phyloP scores from a whole-genome alignment of 2,888 invertebrate species.

The Netelia inedita region DNA sequence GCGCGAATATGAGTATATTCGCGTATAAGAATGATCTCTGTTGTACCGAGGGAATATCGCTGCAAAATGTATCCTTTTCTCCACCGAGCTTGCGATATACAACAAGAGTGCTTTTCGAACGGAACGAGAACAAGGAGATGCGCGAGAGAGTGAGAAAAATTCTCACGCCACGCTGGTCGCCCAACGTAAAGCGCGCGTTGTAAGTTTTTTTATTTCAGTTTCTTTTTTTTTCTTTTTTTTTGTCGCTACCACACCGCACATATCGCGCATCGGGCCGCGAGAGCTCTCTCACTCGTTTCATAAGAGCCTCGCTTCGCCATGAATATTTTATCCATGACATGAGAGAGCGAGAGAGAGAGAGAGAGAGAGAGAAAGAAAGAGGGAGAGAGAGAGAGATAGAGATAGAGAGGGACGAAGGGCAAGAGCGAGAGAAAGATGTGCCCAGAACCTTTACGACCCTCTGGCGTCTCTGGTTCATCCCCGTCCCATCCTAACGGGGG shows the following conservation, averaged over 20 bases:
- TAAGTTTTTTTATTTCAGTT: background rate
- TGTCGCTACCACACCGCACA: slow-evolving; percentile 23
- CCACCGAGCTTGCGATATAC: background rate
- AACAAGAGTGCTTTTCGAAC: slow-evolving; percentile 15
- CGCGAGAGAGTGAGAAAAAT: slow-evolving; percentile 26
- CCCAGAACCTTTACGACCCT: slow-evolving; percentile 63
- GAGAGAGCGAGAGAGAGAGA: background rate
- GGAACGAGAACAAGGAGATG: slow-evolving; percentile 9
- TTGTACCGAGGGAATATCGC: background rate
- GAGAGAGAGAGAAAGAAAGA: too few species aligned
- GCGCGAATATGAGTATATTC: background rate
- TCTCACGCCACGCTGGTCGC: slow-evolving; percentile 25
- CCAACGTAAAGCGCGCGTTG: too few species aligned
- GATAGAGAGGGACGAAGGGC: slow-evolving; percentile 8
- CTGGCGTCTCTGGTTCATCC: slow-evolving; percentile 55
- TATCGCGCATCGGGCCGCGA: slow-evolving; percentile 41
- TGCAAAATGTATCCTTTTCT: background rate
- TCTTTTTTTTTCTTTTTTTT: slow-evolving; percentile 30
- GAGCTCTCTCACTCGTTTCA: slow-evolving; percentile 50
- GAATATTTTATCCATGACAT: slow-evolving; percentile 63
- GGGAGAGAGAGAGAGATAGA: background rate
- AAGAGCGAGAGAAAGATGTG: background rate
- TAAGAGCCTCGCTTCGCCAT: slow-evolving; percentile 43
- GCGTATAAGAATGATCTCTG: slow-evolving; percentile 6
- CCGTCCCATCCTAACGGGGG: slow-evolving; percentile 22